phyloP scores from a whole-genome alignment of 2,888 invertebrate genomes.

The Caenorhabditis sp. region DNA sequence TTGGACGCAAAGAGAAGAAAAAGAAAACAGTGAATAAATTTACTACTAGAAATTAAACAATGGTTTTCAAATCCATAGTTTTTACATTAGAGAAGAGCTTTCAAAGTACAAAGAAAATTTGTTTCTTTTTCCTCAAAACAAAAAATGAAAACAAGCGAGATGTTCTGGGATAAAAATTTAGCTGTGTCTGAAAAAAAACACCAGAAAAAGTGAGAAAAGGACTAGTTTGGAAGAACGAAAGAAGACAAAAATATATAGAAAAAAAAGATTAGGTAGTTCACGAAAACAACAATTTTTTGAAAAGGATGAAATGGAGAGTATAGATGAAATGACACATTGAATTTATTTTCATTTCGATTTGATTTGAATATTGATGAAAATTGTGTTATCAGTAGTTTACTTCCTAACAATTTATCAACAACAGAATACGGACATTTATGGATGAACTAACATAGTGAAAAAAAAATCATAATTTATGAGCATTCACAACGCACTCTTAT shows the following conservation, averaged over 20 bases:
- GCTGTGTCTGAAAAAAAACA: neutral
- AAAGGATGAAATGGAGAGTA: neutral
- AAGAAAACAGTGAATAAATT: neutral
- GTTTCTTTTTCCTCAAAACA: neutral
- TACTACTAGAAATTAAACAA: no score
- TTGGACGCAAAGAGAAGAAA: neutral
- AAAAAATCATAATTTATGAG: no score
- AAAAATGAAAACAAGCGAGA: neutral
- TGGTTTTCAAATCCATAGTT: no score
- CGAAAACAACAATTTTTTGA: neutral
- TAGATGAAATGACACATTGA: neutral
- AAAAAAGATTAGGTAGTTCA: conserved; percentile 2
- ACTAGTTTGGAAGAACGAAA: neutral
- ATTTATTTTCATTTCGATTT: neutral
- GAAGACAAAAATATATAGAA: neutral
- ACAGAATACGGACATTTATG: neutral
- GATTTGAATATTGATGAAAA: neutral
- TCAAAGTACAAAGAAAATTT: no score
- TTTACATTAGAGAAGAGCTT: no score
- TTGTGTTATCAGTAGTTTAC: neutral
- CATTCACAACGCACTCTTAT: no score
- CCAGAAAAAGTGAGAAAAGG: neutral
- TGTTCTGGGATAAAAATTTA: no score
- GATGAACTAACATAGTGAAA: neutral
- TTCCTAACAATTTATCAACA: neutral